phyloP scores from a whole-genome alignment of 2,797 vertebrate genomes.

The Phoxinus dragarum region DNA sequence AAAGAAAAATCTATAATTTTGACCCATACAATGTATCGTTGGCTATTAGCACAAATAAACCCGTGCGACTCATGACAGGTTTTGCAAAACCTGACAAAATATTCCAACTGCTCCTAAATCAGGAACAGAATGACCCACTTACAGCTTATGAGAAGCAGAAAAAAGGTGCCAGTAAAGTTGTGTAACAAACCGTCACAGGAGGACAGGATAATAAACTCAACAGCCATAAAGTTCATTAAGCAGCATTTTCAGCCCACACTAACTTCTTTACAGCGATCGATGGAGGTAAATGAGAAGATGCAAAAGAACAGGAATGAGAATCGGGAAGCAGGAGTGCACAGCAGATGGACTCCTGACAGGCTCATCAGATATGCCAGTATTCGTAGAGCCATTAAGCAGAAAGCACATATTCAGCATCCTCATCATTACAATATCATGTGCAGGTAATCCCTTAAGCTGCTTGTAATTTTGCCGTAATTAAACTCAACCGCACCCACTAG shows the following conservation, averaged over 20 bases:
- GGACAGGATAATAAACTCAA: slow-evolving; percentile 30
- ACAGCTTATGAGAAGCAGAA: slow-evolving; percentile 27
- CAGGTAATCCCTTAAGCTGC: slow-evolving; percentile 52
- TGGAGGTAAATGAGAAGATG: slow-evolving; percentile 1
- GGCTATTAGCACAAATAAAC: too few species aligned
- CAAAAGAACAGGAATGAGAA: slow-evolving; percentile 17
- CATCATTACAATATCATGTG: slow-evolving; percentile 53
- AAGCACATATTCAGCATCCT: slow-evolving; percentile 37
- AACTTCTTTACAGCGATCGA: not conserved
- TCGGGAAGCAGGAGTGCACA: slow-evolving; percentile 22
- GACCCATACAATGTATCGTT: too few species aligned
- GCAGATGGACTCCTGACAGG: slow-evolving; percentile 46
- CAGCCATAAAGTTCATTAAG: slow-evolving; percentile 40
- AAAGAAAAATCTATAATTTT: too few species aligned
- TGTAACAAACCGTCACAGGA: slow-evolving; percentile 29
- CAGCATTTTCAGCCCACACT: slow-evolving; percentile 14
- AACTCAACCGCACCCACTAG: slow-evolving; percentile 37
- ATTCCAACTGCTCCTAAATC: slow-evolving; percentile 22
- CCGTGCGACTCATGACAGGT: too few species aligned
- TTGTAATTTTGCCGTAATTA: slow-evolving; percentile 53
- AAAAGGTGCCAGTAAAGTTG: slow-evolving; percentile 21
- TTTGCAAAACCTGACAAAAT: slow-evolving; percentile 33
- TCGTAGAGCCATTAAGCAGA: slow-evolving; percentile 28
- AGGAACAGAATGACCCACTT: slow-evolving; percentile 45
- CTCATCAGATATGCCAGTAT: slow-evolving; percentile 37